A percentile compares a stretch with the other conserved stretches of the same genome.
These are phyloP conservation scores for Leucophenga varia DNA, from an alignment of 1,140 invertebrate genomes.

Conservation along the genomic window DNA sequence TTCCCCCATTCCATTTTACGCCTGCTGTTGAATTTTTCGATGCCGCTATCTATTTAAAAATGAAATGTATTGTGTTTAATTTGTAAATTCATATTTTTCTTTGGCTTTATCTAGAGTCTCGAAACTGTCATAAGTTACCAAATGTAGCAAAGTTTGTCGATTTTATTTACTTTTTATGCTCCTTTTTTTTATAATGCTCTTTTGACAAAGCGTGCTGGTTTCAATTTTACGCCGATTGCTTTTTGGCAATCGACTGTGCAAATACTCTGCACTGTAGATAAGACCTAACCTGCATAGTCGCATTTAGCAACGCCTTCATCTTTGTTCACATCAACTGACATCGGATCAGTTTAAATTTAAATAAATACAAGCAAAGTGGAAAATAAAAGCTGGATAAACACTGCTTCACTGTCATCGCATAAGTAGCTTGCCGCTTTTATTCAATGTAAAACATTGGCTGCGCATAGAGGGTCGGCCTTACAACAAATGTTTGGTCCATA, in stretches of 20 bases:
- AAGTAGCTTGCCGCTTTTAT: background rate
- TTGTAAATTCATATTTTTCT: constrained; percentile 48
- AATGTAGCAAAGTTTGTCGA: constrained; percentile 1
- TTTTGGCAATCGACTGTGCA: constrained; percentile 55
- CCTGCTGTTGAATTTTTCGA: background rate
- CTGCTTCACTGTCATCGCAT: constrained; percentile 10
- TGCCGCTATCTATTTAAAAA: background rate
- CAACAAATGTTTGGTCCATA: background rate
- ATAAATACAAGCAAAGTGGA: constrained; percentile 51
- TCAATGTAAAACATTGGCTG: background rate
- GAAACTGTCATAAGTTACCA: constrained; percentile 27
- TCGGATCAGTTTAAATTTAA: constrained; percentile 36
- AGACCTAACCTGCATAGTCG: constrained; percentile 24
- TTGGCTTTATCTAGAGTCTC: constrained; percentile 1
- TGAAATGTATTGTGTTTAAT: no score
- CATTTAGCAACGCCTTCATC: no score
- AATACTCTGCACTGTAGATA: constrained; percentile 52
- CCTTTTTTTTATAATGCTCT: no score
- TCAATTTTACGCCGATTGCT: constrained; percentile 55
- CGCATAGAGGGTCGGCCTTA: background rate
- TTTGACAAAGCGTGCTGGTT: constrained; percentile 44
- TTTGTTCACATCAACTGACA: no score
- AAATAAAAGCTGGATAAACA: constrained; percentile 33
- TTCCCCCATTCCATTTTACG: constrained; percentile 8
- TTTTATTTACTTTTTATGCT: background rate